These are phyloP conservation scores for Myiozetetes cayanensis DNA, from an alignment of 2,113 vertebrate species.

Conservation along the genomic window DNA sequence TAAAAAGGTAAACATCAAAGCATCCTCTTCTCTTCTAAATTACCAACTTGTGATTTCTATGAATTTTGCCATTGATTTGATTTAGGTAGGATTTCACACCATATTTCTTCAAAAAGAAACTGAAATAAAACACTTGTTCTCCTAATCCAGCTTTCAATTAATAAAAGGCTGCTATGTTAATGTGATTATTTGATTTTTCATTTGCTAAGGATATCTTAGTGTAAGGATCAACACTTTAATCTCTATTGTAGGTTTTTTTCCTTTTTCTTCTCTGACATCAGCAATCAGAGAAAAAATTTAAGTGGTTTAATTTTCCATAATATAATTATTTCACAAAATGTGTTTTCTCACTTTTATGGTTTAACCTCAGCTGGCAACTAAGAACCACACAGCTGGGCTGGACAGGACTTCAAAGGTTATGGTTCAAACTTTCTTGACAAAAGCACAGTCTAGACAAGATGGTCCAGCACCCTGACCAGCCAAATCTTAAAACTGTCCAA, in stretches of 20 bases:
- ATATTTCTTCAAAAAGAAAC: neutral
- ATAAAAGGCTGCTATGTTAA: neutral
- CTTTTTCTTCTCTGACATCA: neutral
- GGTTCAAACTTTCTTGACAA: neutral
- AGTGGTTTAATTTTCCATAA: neutral
- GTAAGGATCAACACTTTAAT: neutral
- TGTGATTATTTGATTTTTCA: neutral
- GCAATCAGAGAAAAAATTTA: neutral
- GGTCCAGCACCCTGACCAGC: neutral
- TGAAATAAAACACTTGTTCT: neutral
- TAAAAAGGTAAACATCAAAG: neutral
- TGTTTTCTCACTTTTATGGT: neutral
- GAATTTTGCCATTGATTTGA: neutral
- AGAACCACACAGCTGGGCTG: neutral
- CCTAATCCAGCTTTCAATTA: neutral
- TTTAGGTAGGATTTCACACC: neutral
- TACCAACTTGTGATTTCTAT: neutral
- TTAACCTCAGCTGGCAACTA: neutral
- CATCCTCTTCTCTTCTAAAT: neutral
- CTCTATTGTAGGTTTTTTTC: neutral
- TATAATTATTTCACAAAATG: neutral
- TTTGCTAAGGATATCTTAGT: neutral
- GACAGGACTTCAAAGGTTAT: neutral
- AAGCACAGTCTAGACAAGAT: neutral
- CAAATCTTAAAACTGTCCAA: neutral